A percentile compares a stretch with the other conserved stretches of the same genome.
phyloP scores from a whole-genome alignment of 2,888 invertebrate species.

The Galerucella calmariensis region DNA sequence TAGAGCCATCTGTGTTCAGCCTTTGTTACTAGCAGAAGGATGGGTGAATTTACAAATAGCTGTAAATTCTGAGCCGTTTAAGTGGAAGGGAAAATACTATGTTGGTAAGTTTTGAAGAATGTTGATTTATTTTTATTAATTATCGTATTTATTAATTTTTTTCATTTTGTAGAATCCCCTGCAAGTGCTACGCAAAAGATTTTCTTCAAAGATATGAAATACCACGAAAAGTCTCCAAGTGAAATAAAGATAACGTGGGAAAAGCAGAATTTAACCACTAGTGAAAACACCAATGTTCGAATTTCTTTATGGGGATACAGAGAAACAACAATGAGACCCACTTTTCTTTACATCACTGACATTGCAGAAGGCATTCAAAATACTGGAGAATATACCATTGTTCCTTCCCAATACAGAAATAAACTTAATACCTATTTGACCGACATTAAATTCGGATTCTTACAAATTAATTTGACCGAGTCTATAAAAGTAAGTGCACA shows the following conservation, averaged over 20 bases:
- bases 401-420: conserved; percentile 77
- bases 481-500: conserved; percentile 63
- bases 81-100: conserved; percentile 91
- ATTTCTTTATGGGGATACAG: conserved; percentile 92
- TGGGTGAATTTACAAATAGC: conserved; percentile 89
- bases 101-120: conserved; percentile 74
- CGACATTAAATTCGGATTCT: conserved; percentile 86
- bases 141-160: not conserved
- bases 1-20: conserved; percentile 90
- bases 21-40: conserved; percentile 87
- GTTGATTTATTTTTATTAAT: not conserved
- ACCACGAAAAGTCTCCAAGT: conserved; percentile 78
- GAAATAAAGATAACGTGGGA: conserved; percentile 87
- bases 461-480: conserved; percentile 87
- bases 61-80: conserved; percentile 83
- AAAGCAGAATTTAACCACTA: conserved; percentile 84
- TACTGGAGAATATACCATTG: conserved; percentile 76
- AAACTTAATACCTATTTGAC: conserved; percentile 75
- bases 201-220: conserved; percentile 79
- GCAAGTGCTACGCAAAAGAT: conserved; percentile 88
- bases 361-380: conserved; percentile 69
- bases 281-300: conserved; percentile 78
- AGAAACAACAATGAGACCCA: conserved; percentile 83
- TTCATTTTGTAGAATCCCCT: conserved; percentile 79
- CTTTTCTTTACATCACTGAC: conserved; percentile 83